Base-by-base conservation (phyloP, 1,140 invertebrate genomes). In the Platyscapa corneri region DNA sequence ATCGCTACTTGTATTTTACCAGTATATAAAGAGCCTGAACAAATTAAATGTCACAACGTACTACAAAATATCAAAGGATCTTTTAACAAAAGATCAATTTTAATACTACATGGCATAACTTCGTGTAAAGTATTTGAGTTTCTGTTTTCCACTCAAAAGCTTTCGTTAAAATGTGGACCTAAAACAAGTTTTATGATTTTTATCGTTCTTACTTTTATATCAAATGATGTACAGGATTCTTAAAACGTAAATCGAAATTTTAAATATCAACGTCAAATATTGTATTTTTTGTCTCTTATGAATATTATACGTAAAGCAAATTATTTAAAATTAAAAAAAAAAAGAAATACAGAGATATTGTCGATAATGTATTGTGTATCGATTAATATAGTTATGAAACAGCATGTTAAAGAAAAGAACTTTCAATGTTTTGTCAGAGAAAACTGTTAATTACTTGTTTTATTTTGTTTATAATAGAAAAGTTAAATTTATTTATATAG, bases 1-100 rank as follows among this genome's bases (percentile, higher is more conserved):
- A 70, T 87, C 79, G 84, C 77, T 70, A 87, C 88, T 77, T 87
- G 78, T 77, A 82, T 79, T 86, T 83, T 85, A 8, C 18, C 20
- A 70, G 49, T 75, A 49, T 10, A 75, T 27, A 53, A n/a, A 84
- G 53, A 84, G 27, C 34, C 30, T 64, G 23, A 81, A 49, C 39
- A 20, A 53, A 32, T 72, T 84, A n/a, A 39, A 67, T 46, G 30
- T 37, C 6, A 14, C 49, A 18, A 18, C n/a, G 16, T 53, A 18
- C 49, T 16, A 12, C 8, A 53, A 53, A 53, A 53, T 10, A 16
- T 18, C 10, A 18, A 53, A 53, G 23, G 3, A n/a, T 14, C 32
- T 64, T 75, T n/a, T 49, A 75, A 75, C 14, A 60, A 30, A 60
- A 64, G 34, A 75, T 81, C 78, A 80, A 85, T 23, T 75, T 80